Evolutionary conservation across 2,113 vertebrate species (phyloP), one percentile per base, ranked within the genome.

Genomic region (Platysternon megacephalum): DNA sequence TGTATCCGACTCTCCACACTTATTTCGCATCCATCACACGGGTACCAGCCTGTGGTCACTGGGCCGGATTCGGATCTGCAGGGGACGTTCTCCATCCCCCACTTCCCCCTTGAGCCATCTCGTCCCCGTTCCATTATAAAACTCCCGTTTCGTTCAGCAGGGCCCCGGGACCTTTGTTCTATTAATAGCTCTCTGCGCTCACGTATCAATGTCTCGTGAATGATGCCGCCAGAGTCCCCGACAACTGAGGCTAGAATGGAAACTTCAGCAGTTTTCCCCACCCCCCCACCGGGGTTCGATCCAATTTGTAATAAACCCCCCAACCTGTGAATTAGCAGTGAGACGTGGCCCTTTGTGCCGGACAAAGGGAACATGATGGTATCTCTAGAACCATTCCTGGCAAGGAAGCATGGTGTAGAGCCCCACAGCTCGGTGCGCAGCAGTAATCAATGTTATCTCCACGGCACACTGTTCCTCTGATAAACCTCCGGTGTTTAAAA

Each of bases 51-150:
- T 76, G 42, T 14, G 42, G 42, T 13, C 11, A 8, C 42, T 14
- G 11, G 42, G 74, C 42, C 11, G 2, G 3, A 13, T 83, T 79
- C 88, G 53, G 86, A 84, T 28, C 79, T 21, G 0, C 55, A 39
- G 91, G 51, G 13, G 84, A 13, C 9, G 2, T 0, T 0, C 46
- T 78, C 44, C 78, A 56, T 51, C 1, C 0, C 78, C 35, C 29
- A 32, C 39, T 55, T 46, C 61, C 84, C 74, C 82, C 83, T 28
- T 49, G 87, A 92, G 89, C 83, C 90, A 82, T 65, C 83, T 85
- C 55, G 85, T 84, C 79, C 79, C 56, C 0, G 21, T 76, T 89
- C 89, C 89, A 65, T 11, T 88, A 90, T 85, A 61, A 82, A 56
- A 1, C 42, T 61, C 91, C 94, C 65, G 6, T 1, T 65, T 4